Conservation (phyloP, 2,888 invertebrate genomes). For the Endotricha flammealis region DNA sequence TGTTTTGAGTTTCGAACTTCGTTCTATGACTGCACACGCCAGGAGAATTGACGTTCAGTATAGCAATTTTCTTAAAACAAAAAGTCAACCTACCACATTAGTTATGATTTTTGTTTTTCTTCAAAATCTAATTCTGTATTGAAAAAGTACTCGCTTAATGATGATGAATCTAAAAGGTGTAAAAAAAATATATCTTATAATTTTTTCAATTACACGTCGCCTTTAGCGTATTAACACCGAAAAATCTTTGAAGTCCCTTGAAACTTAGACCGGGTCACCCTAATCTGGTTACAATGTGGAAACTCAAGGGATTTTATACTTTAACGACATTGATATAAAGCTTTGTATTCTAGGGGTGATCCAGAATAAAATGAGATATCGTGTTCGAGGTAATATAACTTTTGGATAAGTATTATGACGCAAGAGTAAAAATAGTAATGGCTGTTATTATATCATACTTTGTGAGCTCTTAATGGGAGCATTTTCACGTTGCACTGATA, state of each 20-base stretch:
- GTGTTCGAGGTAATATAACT: conserved; percentile 3
- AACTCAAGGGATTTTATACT: background rate
- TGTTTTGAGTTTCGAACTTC: too few species aligned
- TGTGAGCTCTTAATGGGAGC: background rate
- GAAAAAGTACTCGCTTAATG: too few species aligned
- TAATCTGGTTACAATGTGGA: background rate
- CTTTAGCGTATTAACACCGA: background rate
- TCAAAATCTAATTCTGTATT: too few species aligned
- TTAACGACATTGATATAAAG: background rate
- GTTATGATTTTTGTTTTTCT: too few species aligned
- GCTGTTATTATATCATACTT: background rate
- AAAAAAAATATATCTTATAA: too few species aligned
- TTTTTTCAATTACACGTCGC: background rate
- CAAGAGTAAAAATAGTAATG: background rate
- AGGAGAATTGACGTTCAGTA: too few species aligned
- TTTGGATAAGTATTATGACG: background rate
- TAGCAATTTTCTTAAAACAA: too few species aligned
- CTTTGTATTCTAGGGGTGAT: background rate
- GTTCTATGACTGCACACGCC: too few species aligned
- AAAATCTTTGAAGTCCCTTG: background rate
- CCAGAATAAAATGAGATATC: background rate
- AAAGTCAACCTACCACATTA: too few species aligned
- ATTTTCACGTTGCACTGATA: too few species aligned
- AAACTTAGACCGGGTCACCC: background rate
- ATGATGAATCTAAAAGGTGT: too few species aligned